Conservation (phyloP, 2,888 invertebrate genomes). For the Drosophila flavopinicola region DNA sequence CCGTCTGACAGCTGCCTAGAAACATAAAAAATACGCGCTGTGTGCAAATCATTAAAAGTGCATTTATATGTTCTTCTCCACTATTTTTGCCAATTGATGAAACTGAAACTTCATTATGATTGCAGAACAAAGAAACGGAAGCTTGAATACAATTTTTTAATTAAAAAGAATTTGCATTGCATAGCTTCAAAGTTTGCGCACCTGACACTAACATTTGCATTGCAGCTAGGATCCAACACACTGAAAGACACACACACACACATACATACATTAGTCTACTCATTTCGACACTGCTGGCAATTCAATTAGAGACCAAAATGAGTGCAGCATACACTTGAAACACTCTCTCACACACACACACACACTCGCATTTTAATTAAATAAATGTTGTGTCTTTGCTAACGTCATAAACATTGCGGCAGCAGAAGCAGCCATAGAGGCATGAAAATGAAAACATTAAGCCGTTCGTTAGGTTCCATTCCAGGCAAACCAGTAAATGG, state of each 20-base stretch:
- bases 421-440: slow-evolving; percentile 38
- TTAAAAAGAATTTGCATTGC: slow-evolving; percentile 64
- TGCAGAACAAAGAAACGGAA: slow-evolving; percentile 20
- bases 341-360: slow-evolving; percentile 19
- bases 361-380: slow-evolving; percentile 67
- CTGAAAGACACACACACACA: slow-evolving; percentile 14
- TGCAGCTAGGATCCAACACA: slow-evolving; percentile 16
- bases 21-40: slow-evolving; percentile 23
- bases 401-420: slow-evolving; percentile 63
- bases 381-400: slow-evolving; percentile 70
- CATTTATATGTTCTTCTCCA: slow-evolving; percentile 7
- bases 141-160: slow-evolving; percentile 54
- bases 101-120: slow-evolving; percentile 19
- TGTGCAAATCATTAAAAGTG: slow-evolving; percentile 20
- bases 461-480: slow-evolving; percentile 51
- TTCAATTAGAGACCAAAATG: slow-evolving; percentile 63
- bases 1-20: slow-evolving; percentile 23
- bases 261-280: slow-evolving; percentile 39
- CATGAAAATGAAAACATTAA: slow-evolving; percentile 76
- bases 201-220: slow-evolving; percentile 46
- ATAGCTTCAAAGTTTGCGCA: slow-evolving; percentile 35
- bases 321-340: slow-evolving; percentile 27
- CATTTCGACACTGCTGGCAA: slow-evolving; percentile 52
- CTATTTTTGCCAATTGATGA: slow-evolving; percentile 6
- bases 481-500: slow-evolving; percentile 9